Evolutionary conservation across 2,888 invertebrate genomes (phyloP).

Genomic region (Caenorhabditis sp.): DNA sequence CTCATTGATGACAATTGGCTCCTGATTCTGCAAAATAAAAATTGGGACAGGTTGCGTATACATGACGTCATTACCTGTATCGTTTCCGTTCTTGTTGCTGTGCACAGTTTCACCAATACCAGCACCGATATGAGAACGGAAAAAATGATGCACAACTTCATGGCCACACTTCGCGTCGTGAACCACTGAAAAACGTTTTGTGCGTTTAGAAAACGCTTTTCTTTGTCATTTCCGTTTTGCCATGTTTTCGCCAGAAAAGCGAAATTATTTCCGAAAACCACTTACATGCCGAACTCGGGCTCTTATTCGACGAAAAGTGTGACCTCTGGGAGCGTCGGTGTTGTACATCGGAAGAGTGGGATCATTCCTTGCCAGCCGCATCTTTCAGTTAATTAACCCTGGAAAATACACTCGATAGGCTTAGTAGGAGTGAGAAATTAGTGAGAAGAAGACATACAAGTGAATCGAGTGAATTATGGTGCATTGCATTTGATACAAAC

Average conservation of each 20-base stretch:
- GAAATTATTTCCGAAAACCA: background rate
- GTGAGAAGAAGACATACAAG: background rate
- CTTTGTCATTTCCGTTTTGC: background rate
- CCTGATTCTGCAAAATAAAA: constrained; percentile 10
- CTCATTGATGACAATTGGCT: constrained; percentile 35
- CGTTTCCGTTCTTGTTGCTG: background rate
- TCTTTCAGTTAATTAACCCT: constrained; percentile 48
- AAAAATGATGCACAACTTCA: background rate
- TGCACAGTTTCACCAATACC: background rate
- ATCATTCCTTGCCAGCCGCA: constrained; percentile 45
- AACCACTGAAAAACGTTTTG: constrained; percentile 32
- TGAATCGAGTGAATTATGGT: too few relatives aligned
- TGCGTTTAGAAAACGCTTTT: background rate
- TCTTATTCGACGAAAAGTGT: constrained; percentile 37
- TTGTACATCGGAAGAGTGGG: constrained; percentile 42
- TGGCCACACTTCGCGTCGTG: background rate
- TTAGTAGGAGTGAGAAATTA: background rate
- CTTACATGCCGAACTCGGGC: constrained; percentile 37
- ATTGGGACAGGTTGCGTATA: too few relatives aligned
- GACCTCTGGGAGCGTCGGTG: constrained; percentile 5
- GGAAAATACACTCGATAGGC: constrained; percentile 7
- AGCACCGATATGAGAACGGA: constrained; percentile 9
- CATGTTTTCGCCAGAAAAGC: background rate
- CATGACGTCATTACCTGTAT: background rate
- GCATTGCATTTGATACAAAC: too few relatives aligned